Base-by-base conservation (phyloP, 2,797 vertebrate genomes). In the Triplophysa yarkandensis region DNA sequence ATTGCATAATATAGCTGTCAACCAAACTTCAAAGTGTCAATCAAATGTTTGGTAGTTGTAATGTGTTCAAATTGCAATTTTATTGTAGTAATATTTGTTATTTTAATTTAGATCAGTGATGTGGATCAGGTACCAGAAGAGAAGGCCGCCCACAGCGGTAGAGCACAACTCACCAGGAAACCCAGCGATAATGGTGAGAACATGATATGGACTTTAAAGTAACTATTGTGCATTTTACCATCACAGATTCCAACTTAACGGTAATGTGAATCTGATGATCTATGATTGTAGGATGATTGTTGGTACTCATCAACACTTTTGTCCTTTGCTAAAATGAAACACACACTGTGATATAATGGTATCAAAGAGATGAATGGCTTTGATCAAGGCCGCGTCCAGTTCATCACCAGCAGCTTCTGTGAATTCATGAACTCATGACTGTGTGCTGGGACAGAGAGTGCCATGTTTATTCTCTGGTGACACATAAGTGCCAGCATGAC, bases 111-210 rank as follows among this genome's bases (percentile, higher is more conserved):
- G 97, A 94, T 92, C 63, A 93, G 91, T 68, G 96, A 99, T 83
- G 88, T 99, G 72, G 93, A 93, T 74, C 93, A 96, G 82, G 96
- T 97, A 87, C 95, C 94, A 0, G 96, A 97, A 86, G 96, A 98
- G 87, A 87, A 86, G 0, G 87, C 89, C 16, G 88, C 90, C 55
- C 92, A 93, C 77, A 90, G 89, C 87, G 92, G 91, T 23, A 86
- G 86, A n/a, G 89, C 91, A 46, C 92, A 94, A 81, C 79, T 89
- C 41, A 92, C 82, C 60, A 92, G 95, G 85, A 95, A 94, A 69
- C 92, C 93, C 84, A 98, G 95, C 78, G 95, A 97, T 86, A 96
- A 94, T 0, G 96, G 96, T 96, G 81, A 93, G 94, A 77, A 52
- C 3, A 30, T 30, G 30, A 3, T 30, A 4, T 11, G 11, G 10